Percentiles rank a stretch among this genome's conserved stretches.
These are phyloP conservation scores for Mirza zaza DNA, from an alignment of 2,113 vertebrate species.

Conservation along the genomic window DNA sequence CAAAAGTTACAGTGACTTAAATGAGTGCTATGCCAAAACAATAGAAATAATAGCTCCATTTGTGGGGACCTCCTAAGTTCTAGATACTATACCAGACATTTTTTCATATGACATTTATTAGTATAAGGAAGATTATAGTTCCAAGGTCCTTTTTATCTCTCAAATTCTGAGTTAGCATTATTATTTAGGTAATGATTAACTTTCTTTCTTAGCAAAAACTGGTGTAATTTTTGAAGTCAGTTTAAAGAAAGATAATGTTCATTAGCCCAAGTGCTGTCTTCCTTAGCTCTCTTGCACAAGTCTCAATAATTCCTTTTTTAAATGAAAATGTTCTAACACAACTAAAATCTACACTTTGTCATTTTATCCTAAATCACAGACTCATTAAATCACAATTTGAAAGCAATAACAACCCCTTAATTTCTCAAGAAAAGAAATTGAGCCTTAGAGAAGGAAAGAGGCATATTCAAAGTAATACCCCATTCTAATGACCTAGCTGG, in stretches of 20 bases:
- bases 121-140: not conserved
- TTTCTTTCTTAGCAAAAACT: slow-evolving; percentile 16
- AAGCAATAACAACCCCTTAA: not conserved
- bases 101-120: not conserved
- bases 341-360: not conserved
- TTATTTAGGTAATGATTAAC: not conserved
- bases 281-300: not conserved
- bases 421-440: slow-evolving; percentile 7
- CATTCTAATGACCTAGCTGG: not conserved
- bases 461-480: not conserved
- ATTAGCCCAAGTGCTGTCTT: not conserved
- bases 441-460: not conserved
- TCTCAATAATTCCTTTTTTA: not conserved
- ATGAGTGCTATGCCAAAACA: not conserved
- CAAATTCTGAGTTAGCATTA: not conserved
- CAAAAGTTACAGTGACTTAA: not conserved
- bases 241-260: not conserved
- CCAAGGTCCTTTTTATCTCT: not conserved
- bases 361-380: slow-evolving; percentile 26
- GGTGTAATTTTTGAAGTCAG: not conserved
- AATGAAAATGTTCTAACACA: not conserved
- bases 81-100: not conserved
- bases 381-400: not conserved
- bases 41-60: not conserved
- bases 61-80: not conserved